Conservation (phyloP, 2,797 vertebrate genomes). For the Cichlasoma orientale region DNA sequence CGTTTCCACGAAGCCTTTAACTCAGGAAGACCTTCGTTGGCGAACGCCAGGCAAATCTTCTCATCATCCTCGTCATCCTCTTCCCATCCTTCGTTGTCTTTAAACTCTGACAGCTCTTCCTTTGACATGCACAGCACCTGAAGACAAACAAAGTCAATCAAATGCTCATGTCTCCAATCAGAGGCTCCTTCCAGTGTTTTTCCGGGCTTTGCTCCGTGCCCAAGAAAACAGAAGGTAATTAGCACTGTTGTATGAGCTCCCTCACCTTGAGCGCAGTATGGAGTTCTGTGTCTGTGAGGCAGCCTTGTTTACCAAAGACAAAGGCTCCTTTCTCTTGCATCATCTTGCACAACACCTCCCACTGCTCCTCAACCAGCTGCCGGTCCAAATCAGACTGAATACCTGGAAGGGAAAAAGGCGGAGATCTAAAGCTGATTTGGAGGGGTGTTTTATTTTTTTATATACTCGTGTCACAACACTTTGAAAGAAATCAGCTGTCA, state of each 20-base stretch:
- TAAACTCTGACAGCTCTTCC: slow-evolving; percentile 86
- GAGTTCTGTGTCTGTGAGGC: slow-evolving; percentile 89
- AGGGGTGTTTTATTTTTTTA: background rate
- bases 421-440: background rate
- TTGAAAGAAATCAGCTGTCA: rapidly evolving
- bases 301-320: slow-evolving; percentile 87
- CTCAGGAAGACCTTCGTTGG: slow-evolving; percentile 77
- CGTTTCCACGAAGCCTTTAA: slow-evolving; percentile 82
- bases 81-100: slow-evolving; percentile 87
- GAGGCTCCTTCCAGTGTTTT: background rate
- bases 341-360: slow-evolving; percentile 83
- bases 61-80: slow-evolving; percentile 80
- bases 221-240: background rate
- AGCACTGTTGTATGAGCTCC: background rate
- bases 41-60: slow-evolving; percentile 70
- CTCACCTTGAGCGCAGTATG: slow-evolving; percentile 86
- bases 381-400: slow-evolving; percentile 68
- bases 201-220: background rate
- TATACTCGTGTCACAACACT: background rate
- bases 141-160: background rate
- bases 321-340: slow-evolving; percentile 87
- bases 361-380: slow-evolving; percentile 79
- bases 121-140: slow-evolving; percentile 90
- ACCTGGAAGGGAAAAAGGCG: slow-evolving; percentile 60
- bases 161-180: background rate